Evolutionary conservation across 2,113 vertebrate species (phyloP).

Genomic region (Pangasianodon hypophthalmus): DNA sequence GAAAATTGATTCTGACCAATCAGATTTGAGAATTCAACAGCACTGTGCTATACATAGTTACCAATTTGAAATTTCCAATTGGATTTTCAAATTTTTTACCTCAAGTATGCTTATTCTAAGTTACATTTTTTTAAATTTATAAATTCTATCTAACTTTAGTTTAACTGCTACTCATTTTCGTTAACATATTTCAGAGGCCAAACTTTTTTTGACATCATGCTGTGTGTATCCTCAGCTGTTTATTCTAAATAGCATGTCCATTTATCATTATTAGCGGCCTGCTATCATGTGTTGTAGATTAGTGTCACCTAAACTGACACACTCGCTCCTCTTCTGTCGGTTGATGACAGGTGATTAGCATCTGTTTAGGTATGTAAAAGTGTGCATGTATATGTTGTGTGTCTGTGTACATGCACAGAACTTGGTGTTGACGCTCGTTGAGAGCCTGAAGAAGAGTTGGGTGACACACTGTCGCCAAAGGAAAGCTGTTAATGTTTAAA

Average conservation of each 20-base stretch:
- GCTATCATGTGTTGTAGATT: constrained; percentile 14
- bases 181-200: neutral
- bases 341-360: constrained; percentile 64
- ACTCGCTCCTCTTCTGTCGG: constrained; percentile 31
- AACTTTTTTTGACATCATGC: neutral
- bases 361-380: constrained; percentile 60
- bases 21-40: neutral
- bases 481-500: constrained; percentile 80
- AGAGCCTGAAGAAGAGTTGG: constrained; percentile 68
- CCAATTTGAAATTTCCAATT: neutral
- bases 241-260: neutral
- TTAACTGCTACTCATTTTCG: neutral
- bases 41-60: neutral
- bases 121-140: neutral
- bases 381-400: constrained; percentile 62
- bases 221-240: neutral
- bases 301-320: constrained; percentile 15
- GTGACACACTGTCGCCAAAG: constrained; percentile 71
- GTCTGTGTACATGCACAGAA: constrained; percentile 69
- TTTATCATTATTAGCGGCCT: neutral
- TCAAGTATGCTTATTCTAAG: neutral
- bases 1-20: neutral
- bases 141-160: neutral
- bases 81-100: neutral
- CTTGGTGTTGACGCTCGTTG: constrained; percentile 64